Evolutionary conservation across 2,888 invertebrate species (phyloP).

Genomic region (Drymonia ruficornis): DNA sequence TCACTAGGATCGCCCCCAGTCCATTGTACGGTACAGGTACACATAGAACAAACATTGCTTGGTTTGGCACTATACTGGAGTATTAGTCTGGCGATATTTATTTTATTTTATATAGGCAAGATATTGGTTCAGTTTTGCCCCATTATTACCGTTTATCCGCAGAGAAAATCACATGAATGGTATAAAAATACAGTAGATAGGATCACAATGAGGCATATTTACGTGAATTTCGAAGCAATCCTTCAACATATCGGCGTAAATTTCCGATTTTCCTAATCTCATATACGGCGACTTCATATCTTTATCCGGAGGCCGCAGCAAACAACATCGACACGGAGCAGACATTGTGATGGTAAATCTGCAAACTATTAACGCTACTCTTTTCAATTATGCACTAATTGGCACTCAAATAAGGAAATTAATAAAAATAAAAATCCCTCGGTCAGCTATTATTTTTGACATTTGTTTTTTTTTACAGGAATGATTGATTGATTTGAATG

Average conservation of each 20-base stretch:
- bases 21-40: too few relatives aligned
- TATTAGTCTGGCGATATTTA: too few relatives aligned
- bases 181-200: background rate
- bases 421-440: background rate
- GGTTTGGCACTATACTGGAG: too few relatives aligned
- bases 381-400: background rate
- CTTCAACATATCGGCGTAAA: slow-evolving; percentile 71
- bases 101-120: too few relatives aligned
- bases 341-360: slow-evolving; percentile 13
- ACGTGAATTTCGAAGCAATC: slow-evolving; percentile 77
- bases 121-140: too few relatives aligned
- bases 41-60: too few relatives aligned
- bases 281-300: slow-evolving; percentile 58
- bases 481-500: background rate
- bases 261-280: slow-evolving; percentile 59
- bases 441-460: background rate
- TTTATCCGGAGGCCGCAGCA: slow-evolving; percentile 67
- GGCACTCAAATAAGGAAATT: too few relatives aligned
- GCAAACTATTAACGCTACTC: background rate
- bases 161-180: background rate
- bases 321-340: slow-evolving; percentile 63
- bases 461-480: too few relatives aligned
- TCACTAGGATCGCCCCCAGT: too few relatives aligned
- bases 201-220: slow-evolving; percentile 32
- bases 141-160: background rate